Conservation (phyloP, 2,888 invertebrate species). For the Pandemis heparana region DNA sequence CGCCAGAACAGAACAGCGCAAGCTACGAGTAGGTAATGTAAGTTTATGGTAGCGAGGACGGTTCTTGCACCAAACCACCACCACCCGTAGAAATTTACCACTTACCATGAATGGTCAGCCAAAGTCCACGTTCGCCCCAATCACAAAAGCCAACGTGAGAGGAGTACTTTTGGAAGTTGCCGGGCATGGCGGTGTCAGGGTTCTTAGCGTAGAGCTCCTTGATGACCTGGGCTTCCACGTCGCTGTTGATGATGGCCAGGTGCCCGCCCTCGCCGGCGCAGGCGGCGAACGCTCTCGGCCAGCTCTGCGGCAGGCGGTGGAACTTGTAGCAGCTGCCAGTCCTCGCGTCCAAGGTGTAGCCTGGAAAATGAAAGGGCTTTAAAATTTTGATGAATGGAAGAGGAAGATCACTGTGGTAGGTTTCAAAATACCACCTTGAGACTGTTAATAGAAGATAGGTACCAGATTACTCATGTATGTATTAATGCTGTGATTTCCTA, state of each 20-base stretch:
- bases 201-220: constrained; percentile 53
- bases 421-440: no score
- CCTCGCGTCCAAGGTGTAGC: constrained; percentile 16
- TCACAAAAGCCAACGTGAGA: constrained; percentile 56
- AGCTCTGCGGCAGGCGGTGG: constrained; percentile 52
- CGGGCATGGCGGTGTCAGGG: constrained; percentile 46
- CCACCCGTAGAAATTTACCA: neutral
- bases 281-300: constrained; percentile 60
- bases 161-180: constrained; percentile 48
- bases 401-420: no score
- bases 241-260: constrained; percentile 63
- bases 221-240: constrained; percentile 52
- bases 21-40: no score
- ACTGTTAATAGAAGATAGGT: no score
- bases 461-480: no score
- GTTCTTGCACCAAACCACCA: neutral
- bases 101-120: constrained; percentile 59
- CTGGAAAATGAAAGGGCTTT: neutral
- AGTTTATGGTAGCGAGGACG: no score
- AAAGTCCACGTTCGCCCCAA: constrained; percentile 56
- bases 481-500: no score
- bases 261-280: constrained; percentile 64
- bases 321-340: constrained; percentile 37
- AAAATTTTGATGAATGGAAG: neutral
- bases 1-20: no score